Evolutionary conservation across 2,113 vertebrate species (phyloP), one percentile per base, ranked within the genome.

Genomic region (Calidris pygmaea): DNA sequence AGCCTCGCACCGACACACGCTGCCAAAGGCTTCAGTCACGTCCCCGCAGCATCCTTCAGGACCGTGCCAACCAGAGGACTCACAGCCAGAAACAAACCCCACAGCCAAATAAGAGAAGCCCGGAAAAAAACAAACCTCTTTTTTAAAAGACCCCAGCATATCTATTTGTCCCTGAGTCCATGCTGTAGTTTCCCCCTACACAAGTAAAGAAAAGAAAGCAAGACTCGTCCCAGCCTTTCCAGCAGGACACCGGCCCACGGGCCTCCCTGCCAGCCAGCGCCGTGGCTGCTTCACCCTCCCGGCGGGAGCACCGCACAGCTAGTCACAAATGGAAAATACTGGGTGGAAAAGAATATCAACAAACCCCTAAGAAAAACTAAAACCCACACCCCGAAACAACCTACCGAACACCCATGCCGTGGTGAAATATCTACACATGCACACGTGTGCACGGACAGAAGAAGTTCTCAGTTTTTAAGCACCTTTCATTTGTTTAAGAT

Each of bases 301-400:
- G 5, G 1, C 0, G 17, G 91, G 96, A 98, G 96, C 97, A 65
- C 71, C 96, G 92, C 98, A 94, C 96, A 55, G 96, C 75, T 58
- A 96, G 96, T 97, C 96, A 90, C 96, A 96, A 97, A 97, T 75
- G 88, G 94, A 97, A 97, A 96, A 98, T 88, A 97, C 82, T 12
- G 32, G 97, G 35, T 68, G 96, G 91, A 98, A 98, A 98, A 84
- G 37, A 30, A 21, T 10, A 45, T 19, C 19, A 45, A 82, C 48
- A 43, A 48, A 7, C 24, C 29, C 65, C 30, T 53, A 74, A 62
- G n/a, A 92, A 59, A 59, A 9, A 52, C 50, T 56, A 41, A 62
- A 74, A 17, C 23, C 45, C 19, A 3, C 50, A 8, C 23, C 59
- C 24, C 22, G 1, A 41, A 92, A 70, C 70, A 71, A 73, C 45